These are phyloP conservation scores for Heterodera schachtii DNA, from an alignment of 1,140 invertebrate genomes.

Conservation along the genomic window DNA sequence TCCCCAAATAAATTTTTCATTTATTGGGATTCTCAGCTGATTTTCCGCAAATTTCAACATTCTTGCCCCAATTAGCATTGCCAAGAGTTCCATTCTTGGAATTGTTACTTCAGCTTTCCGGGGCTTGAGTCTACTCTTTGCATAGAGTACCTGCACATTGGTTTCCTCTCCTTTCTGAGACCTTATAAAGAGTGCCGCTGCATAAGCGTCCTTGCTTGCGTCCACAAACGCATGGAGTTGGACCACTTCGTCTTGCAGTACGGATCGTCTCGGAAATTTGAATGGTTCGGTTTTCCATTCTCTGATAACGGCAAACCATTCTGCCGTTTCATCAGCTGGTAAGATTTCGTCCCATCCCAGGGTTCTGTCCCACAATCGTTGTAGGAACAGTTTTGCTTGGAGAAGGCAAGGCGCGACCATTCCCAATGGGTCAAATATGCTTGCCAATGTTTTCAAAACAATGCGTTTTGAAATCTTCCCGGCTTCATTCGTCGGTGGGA, in stretches of 20 bases:
- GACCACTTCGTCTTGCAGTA: too few relatives aligned
- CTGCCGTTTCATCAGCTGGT: neutral
- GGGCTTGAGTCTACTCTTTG: neutral
- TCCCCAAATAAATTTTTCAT: neutral
- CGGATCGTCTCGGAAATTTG: neutral
- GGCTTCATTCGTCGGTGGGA: neutral
- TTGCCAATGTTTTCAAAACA: neutral
- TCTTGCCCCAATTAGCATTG: neutral
- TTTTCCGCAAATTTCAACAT: slow-evolving; percentile 8
- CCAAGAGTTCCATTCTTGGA: slow-evolving; percentile 13
- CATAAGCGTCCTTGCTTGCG: neutral
- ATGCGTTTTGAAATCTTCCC: neutral
- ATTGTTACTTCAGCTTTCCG: neutral
- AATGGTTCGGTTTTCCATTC: neutral
- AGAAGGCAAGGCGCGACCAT: neutral
- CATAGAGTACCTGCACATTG: neutral
- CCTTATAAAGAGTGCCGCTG: neutral
- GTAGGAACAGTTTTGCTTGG: neutral
- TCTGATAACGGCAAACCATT: neutral
- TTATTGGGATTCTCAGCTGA: neutral
- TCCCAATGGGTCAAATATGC: slow-evolving; percentile 8
- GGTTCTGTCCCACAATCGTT: neutral
- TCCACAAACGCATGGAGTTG: neutral
- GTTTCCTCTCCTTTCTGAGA: too few relatives aligned
- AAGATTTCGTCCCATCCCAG: neutral